Conservation (phyloP, 2,888 invertebrate species). For the Drosophila borealis region DNA sequence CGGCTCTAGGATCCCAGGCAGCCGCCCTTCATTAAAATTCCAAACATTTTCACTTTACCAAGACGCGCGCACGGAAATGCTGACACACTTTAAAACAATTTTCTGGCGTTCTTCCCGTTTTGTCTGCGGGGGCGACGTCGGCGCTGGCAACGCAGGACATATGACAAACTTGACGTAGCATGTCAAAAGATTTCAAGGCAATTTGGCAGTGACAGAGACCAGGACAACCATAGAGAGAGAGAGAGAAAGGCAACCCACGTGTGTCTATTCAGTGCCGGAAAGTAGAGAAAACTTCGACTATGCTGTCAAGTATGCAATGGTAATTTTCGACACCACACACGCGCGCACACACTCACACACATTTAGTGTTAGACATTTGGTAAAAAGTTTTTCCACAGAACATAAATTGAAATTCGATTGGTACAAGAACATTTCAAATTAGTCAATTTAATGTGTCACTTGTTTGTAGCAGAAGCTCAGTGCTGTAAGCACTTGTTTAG, state of each 20-base stretch:
- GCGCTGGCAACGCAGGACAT: constrained; percentile 62
- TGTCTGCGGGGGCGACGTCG: constrained; percentile 18
- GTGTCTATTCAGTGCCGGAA: constrained; percentile 32
- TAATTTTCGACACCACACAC: constrained; percentile 45
- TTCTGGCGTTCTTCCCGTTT: constrained; percentile 61
- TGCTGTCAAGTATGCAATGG: constrained; percentile 57
- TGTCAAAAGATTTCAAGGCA: constrained; percentile 77
- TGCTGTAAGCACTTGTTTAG: constrained; percentile 7
- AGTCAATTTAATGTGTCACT: constrained; percentile 43
- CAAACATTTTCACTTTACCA: constrained; percentile 72
- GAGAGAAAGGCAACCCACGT: constrained; percentile 7
- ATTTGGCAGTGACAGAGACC: constrained; percentile 56
- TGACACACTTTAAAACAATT: constrained; percentile 81
- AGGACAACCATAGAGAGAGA: constrained; percentile 7
- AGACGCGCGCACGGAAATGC: constrained; percentile 64
- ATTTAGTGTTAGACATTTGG: constrained; percentile 15
- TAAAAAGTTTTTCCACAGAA: constrained; percentile 33
- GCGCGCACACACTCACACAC: constrained; percentile 6
- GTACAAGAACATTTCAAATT: constrained; percentile 47
- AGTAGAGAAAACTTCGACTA: constrained; percentile 46
- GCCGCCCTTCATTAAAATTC: constrained; percentile 75
- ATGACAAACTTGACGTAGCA: constrained; percentile 79
- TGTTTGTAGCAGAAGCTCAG: constrained; percentile 24
- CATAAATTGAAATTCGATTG: constrained; percentile 65
- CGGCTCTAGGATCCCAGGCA: constrained; percentile 13